A percentile compares a stretch with the other conserved stretches of the same genome.
Evolutionary conservation across 2,113 vertebrate genomes (phyloP).

Genomic region (Hyla sarda): DNA sequence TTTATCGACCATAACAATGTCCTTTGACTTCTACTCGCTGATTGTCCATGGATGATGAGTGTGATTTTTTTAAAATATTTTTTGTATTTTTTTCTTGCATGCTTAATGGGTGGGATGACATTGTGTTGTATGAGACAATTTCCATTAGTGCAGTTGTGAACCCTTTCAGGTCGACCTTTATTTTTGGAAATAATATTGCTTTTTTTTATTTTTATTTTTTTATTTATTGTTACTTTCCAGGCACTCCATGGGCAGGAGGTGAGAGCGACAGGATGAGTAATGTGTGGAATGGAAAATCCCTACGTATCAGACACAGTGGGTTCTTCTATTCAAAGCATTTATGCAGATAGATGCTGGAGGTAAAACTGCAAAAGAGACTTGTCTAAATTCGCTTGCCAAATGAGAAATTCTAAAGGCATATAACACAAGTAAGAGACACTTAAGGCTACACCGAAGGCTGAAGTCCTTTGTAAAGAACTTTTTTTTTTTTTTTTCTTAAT

Average conservation of each 20-base stretch:
- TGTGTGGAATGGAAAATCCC: constrained; percentile 57
- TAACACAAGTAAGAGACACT: constrained; percentile 56
- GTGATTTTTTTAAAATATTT: constrained; percentile 12
- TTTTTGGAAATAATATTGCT: constrained; percentile 76
- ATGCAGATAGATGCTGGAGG: constrained; percentile 44
- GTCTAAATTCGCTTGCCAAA: not conserved
- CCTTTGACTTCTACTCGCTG: constrained; percentile 61
- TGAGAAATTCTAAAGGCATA: constrained; percentile 4
- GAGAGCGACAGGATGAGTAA: constrained; percentile 33
- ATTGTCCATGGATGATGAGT: constrained; percentile 68
- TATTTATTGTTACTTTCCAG: constrained; percentile 69
- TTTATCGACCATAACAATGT: constrained; percentile 66
- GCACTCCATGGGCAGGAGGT: constrained; percentile 67
- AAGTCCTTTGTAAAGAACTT: constrained; percentile 49
- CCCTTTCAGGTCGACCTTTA: constrained; percentile 65
- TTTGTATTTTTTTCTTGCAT: constrained; percentile 23
- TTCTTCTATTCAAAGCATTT: not conserved
- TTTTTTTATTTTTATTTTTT: constrained; percentile 56
- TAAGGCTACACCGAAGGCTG: constrained; percentile 58
- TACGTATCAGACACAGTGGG: not conserved
- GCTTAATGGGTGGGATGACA: constrained; percentile 47
- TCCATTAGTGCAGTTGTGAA: constrained; percentile 70
- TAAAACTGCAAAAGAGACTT: constrained; percentile 6
- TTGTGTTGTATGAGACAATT: constrained; percentile 49
- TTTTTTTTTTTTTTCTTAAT: not conserved